Evolutionary conservation across 2,113 vertebrate genomes (phyloP).

Genomic region (Cyprinodon tularosa): DNA sequence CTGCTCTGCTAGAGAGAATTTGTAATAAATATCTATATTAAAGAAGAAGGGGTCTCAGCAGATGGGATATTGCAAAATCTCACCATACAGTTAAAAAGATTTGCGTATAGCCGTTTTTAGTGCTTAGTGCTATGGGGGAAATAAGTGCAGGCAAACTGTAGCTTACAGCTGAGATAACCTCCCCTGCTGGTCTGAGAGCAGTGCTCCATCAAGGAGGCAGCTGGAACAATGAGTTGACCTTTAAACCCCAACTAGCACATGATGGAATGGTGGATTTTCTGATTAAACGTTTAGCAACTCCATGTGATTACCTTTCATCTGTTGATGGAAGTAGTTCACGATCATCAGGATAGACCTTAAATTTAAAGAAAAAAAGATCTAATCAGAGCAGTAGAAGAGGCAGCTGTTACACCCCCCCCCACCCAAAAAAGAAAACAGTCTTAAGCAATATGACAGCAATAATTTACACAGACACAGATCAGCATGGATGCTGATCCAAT

Average conservation of each 20-base stretch:
- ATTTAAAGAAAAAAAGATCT: neutral
- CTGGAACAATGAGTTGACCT: conserved; percentile 69
- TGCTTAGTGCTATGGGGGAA: conserved; percentile 30
- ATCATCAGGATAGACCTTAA: neutral
- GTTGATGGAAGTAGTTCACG: conserved; percentile 7
- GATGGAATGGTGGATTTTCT: conserved; percentile 61
- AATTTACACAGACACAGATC: conserved; percentile 33
- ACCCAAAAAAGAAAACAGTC: too few relatives aligned
- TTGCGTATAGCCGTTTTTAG: conserved; percentile 26
- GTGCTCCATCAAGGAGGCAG: conserved; percentile 71
- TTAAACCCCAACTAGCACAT: conserved; percentile 64
- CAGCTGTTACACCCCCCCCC: too few relatives aligned
- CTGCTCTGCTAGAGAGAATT: conserved; percentile 38
- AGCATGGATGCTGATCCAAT: conserved; percentile 40
- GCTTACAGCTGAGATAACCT: conserved; percentile 76
- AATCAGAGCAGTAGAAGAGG: neutral
- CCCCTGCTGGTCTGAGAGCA: conserved; percentile 66
- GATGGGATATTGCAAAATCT: conserved; percentile 72
- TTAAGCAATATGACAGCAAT: conserved; percentile 13
- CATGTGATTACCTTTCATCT: conserved; percentile 51
- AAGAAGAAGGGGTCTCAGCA: conserved; percentile 62
- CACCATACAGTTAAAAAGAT: conserved; percentile 30
- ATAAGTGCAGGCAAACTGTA: conserved; percentile 35
- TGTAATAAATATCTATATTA: conserved; percentile 58
- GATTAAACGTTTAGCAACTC: conserved; percentile 73